phyloP scores from a whole-genome alignment of 2,113 vertebrate species.

The Oceanodroma tethys region DNA sequence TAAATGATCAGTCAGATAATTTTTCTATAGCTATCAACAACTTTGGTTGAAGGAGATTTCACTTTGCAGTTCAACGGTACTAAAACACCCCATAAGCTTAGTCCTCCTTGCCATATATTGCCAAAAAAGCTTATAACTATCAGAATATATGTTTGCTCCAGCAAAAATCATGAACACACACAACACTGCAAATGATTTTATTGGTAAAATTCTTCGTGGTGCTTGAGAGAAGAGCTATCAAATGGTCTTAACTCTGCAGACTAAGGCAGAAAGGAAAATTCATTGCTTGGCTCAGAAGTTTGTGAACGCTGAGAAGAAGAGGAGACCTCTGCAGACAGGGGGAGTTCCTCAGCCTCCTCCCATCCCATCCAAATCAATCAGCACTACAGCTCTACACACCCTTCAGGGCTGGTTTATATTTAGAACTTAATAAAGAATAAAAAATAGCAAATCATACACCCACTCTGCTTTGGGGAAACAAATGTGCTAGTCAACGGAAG shows the following conservation, averaged over 20 bases:
- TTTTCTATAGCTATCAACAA: not conserved
- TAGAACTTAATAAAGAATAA: constrained; percentile 58
- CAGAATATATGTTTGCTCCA: not conserved
- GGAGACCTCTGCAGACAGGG: not conserved
- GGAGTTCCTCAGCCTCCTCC: not conserved
- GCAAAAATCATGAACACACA: not conserved
- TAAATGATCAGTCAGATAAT: not conserved
- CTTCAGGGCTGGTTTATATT: constrained; percentile 46
- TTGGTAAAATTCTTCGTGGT: not conserved
- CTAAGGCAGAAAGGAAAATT: not conserved
- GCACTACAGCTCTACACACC: not conserved
- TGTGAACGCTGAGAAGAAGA: not conserved
- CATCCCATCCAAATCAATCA: constrained; percentile 56
- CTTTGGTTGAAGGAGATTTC: not conserved
- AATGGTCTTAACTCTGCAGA: not conserved
- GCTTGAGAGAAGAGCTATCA: not conserved
- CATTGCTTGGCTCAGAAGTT: not conserved
- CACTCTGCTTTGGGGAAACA: constrained; percentile 27
- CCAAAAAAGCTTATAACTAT: not conserved
- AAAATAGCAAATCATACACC: constrained; percentile 46
- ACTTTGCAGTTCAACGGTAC: not conserved
- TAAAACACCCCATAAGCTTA: not conserved
- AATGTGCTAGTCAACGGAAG: constrained; percentile 38
- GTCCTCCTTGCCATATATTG: not conserved
- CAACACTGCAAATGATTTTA: not conserved